Evolutionary conservation across 2,888 invertebrate genomes (phyloP).

Genomic region (Nebria brevicollis): DNA sequence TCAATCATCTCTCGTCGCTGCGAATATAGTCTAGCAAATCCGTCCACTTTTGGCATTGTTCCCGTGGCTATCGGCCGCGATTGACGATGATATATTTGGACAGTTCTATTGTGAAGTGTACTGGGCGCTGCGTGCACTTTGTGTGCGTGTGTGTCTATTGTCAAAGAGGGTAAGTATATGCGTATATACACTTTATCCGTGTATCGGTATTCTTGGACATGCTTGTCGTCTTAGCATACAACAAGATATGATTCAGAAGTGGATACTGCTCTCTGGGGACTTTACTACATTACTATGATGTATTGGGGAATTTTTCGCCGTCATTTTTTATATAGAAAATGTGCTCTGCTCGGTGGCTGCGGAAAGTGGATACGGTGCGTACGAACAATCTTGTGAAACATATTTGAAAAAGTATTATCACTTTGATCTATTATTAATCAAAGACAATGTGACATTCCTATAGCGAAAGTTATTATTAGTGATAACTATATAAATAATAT

Average conservation of each 20-base stretch:
- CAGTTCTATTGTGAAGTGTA: conserved; percentile 15
- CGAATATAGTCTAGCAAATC: not conserved
- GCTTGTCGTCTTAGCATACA: conserved; percentile 17
- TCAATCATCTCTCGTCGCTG: not conserved
- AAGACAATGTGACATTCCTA: too few species aligned
- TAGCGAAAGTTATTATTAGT: too few species aligned
- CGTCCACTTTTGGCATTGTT: conserved; percentile 11
- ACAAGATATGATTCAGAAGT: conserved; percentile 1
- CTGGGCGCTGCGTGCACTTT: not conserved
- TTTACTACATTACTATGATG: conserved; percentile 1
- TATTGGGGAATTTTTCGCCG: not conserved
- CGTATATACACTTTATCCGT: conserved; percentile 12
- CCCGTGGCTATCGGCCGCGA: conserved; percentile 9
- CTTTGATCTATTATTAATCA: too few species aligned
- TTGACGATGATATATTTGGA: conserved; percentile 26
- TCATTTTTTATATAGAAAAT: not conserved
- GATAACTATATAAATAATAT: too few species aligned
- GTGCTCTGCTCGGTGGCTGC: too few species aligned
- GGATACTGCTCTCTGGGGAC: not conserved
- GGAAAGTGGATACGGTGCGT: too few species aligned
- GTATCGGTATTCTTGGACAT: conserved; percentile 20
- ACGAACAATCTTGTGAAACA: too few species aligned
- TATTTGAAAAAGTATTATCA: too few species aligned
- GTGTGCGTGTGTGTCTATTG: not conserved
- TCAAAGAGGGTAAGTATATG: not conserved